A percentile compares a stretch with the other conserved stretches of the same genome.
phyloP scores from a whole-genome alignment of 2,113 vertebrate genomes.

The Smithornis capensis region DNA sequence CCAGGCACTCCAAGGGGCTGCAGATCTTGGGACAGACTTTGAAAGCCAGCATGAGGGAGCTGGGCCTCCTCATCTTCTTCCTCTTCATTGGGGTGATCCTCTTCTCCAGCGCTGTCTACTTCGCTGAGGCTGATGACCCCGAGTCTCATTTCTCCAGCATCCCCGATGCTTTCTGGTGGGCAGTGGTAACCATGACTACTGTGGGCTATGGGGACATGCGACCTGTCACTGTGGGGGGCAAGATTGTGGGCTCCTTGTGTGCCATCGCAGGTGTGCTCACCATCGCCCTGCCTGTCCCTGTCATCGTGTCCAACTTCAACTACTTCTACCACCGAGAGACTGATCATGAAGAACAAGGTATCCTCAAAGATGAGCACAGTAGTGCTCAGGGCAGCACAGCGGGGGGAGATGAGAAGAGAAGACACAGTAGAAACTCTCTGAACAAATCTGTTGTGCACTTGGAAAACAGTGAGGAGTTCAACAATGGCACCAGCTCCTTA shows the following conservation, averaged over 20 bases:
- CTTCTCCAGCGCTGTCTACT: constrained; percentile 96
- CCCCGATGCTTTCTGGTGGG: constrained; percentile 99
- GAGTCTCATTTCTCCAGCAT: constrained; percentile 97
- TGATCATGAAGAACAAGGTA: constrained; percentile 84
- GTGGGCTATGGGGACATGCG: constrained; percentile 97
- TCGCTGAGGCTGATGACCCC: constrained; percentile 90
- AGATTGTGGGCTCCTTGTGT: constrained; percentile 93
- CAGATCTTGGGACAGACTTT: constrained; percentile 96
- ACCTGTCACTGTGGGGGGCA: constrained; percentile 92
- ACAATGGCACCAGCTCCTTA: constrained; percentile 60
- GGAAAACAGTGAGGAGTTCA: constrained; percentile 76
- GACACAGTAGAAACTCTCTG: constrained; percentile 76
- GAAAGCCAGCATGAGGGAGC: constrained; percentile 94
- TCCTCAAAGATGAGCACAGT: constrained; percentile 83
- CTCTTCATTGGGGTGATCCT: constrained; percentile 96
- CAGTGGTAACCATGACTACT: constrained; percentile 96
- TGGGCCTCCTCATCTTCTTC: constrained; percentile 96
- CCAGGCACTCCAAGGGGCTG: constrained; percentile 92
- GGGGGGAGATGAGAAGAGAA: constrained; percentile 72
- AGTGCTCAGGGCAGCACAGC: constrained; percentile 60
- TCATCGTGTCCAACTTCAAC: constrained; percentile 98
- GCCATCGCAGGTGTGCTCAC: constrained; percentile 95
- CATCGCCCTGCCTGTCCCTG: constrained; percentile 93
- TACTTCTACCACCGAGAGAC: constrained; percentile 98
- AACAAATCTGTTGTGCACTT: constrained; percentile 77